These are phyloP conservation scores for Podiceps cristatus DNA, from an alignment of 2,113 vertebrate genomes.

Conservation along the genomic window DNA sequence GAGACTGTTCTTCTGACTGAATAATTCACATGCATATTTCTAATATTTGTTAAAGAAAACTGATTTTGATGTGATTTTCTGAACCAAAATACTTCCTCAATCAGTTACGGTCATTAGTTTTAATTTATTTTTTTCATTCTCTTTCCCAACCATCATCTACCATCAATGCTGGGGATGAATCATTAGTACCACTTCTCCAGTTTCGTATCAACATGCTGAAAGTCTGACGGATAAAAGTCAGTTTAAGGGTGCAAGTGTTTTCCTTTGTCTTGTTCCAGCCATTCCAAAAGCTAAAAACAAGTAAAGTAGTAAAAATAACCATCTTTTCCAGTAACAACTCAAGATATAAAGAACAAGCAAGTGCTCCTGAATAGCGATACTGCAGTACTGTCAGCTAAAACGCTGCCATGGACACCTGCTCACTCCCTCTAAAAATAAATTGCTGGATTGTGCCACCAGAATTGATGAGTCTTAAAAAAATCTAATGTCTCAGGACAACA, in stretches of 20 bases:
- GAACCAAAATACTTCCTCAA: constrained; percentile 18
- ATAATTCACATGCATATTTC: neutral
- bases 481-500: neutral
- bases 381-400: constrained; percentile 34
- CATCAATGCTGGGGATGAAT: neutral
- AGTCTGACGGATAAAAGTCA: neutral
- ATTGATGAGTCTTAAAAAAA: constrained; percentile 22
- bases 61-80: neutral
- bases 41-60: neutral
- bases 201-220: neutral
- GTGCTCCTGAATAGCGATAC: neutral
- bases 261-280: neutral
- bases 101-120: neutral
- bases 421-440: constrained; percentile 41
- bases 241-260: neutral
- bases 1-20: neutral
- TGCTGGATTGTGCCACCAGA: constrained; percentile 1
- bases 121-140: neutral
- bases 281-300: neutral
- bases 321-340: neutral
- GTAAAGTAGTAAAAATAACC: neutral
- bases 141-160: neutral
- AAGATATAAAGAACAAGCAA: neutral
- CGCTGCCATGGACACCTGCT: constrained; percentile 21
- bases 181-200: neutral